Percentiles rank a stretch among this genome's conserved stretches.
These are phyloP conservation scores for Diceros bicornis DNA, from an alignment of 2,797 vertebrate species.

Conservation along the genomic window DNA sequence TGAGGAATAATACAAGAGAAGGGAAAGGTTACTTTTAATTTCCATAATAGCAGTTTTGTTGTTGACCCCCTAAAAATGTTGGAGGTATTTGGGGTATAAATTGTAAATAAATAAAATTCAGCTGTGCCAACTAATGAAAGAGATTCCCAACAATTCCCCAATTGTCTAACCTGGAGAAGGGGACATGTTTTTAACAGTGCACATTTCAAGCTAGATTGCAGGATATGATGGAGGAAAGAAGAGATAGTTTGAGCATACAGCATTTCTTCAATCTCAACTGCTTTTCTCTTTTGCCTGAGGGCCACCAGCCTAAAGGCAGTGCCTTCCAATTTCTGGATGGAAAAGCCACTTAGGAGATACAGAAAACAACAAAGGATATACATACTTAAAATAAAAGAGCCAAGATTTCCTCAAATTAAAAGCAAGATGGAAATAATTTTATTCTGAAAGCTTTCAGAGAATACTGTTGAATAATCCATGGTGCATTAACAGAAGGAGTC, in stretches of 20 bases:
- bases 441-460: neutral
- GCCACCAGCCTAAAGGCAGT: neutral
- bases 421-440: neutral
- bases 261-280: neutral
- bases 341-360: neutral
- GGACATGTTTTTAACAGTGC: neutral
- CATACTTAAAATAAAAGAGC: neutral
- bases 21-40: neutral
- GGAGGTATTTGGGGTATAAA: neutral
- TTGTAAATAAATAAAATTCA: conserved; percentile 28
- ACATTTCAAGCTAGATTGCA: neutral
- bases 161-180: neutral
- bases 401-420: neutral
- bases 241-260: neutral
- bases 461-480: neutral
- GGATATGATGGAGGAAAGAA: neutral
- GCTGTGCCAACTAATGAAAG: neutral
- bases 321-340: neutral
- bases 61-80: neutral
- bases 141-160: neutral
- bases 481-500: neutral
- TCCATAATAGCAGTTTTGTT: neutral
- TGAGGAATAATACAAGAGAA: neutral
- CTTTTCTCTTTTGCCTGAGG: neutral
- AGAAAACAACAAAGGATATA: neutral